Percentiles rank a stretch among this genome's conserved stretches.
These are phyloP conservation scores for Platichthys flesus DNA, from an alignment of 2,113 vertebrate species.

Conservation along the genomic window DNA sequence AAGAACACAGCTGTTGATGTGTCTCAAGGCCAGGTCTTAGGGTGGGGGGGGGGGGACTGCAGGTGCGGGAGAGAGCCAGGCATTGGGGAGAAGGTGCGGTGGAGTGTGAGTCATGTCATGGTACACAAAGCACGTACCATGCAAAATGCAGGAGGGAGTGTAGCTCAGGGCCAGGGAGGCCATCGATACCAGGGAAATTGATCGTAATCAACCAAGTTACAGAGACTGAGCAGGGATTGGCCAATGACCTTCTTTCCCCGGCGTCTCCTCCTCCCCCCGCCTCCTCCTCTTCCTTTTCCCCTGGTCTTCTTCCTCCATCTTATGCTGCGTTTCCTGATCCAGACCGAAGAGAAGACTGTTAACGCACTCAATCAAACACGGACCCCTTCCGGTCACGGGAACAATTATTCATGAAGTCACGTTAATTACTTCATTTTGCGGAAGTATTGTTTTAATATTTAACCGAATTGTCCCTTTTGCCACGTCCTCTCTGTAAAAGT, in stretches of 20 bases:
- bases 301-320: slow-evolving; percentile 61
- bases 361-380: slow-evolving; percentile 5
- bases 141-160: slow-evolving; percentile 81
- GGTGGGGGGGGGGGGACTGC: slow-evolving; percentile 35
- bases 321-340: slow-evolving; percentile 40
- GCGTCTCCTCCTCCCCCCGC: slow-evolving; percentile 48
- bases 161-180: slow-evolving; percentile 83
- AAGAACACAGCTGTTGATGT: slow-evolving; percentile 58
- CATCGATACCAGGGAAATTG: slow-evolving; percentile 86
- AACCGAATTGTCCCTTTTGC: too few species aligned
- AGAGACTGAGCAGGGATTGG: slow-evolving; percentile 79
- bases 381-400: neutral
- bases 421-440: neutral
- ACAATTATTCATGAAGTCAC: neutral
- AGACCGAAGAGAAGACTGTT: slow-evolving; percentile 11
- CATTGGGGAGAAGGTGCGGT: slow-evolving; percentile 30
- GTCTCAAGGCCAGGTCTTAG: slow-evolving; percentile 63
- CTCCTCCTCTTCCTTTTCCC: slow-evolving; percentile 31
- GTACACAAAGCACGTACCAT: slow-evolving; percentile 84
- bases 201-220: slow-evolving; percentile 87
- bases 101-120: slow-evolving; percentile 77
- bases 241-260: slow-evolving; percentile 62
- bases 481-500: neutral
- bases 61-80: slow-evolving; percentile 49
- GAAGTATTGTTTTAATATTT: too few species aligned